phyloP scores from a whole-genome alignment of 2,113 vertebrate species.

The Tachycineta bicolor region DNA sequence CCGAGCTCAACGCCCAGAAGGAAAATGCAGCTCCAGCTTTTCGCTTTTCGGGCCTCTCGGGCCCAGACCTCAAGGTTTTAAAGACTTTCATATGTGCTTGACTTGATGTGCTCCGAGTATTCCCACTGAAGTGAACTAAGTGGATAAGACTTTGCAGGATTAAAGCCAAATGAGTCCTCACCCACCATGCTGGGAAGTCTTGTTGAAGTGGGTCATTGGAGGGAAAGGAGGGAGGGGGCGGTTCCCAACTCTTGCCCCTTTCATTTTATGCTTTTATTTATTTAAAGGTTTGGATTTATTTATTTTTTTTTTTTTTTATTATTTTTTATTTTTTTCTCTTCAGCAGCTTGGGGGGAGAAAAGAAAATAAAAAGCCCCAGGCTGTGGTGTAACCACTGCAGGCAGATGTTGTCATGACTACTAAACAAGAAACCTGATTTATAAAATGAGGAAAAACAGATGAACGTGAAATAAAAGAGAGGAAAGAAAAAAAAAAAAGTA shows the following conservation, averaged over 20 bases:
- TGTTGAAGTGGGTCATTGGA: slow-evolving; percentile 41
- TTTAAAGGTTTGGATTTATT: background rate
- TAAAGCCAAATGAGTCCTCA: slow-evolving; percentile 56
- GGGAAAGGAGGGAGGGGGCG: slow-evolving; percentile 28
- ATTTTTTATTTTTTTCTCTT: background rate
- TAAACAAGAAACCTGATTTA: slow-evolving; percentile 66
- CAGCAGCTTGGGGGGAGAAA: background rate
- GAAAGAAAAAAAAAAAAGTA: background rate
- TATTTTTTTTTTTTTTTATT: background rate
- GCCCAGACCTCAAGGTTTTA: slow-evolving; percentile 21
- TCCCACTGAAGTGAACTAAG: slow-evolving; percentile 53
- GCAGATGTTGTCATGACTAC: slow-evolving; percentile 58
- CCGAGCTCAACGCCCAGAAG: background rate
- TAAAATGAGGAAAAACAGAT: slow-evolving; percentile 54
- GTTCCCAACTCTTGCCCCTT: slow-evolving; percentile 6
- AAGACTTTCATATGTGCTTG: slow-evolving; percentile 55
- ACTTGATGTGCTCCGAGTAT: slow-evolving; percentile 10
- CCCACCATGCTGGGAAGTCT: slow-evolving; percentile 62
- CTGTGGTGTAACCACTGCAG: slow-evolving; percentile 53
- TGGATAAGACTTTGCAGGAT: slow-evolving; percentile 61
- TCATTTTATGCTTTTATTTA: slow-evolving; percentile 44
- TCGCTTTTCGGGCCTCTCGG: background rate
- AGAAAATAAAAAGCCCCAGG: slow-evolving; percentile 1
- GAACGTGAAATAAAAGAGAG: slow-evolving; percentile 30
- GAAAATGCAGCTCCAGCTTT: slow-evolving; percentile 7